phyloP scores from a whole-genome alignment of 2,888 invertebrate genomes.

The Pyrochroa serraticornis region DNA sequence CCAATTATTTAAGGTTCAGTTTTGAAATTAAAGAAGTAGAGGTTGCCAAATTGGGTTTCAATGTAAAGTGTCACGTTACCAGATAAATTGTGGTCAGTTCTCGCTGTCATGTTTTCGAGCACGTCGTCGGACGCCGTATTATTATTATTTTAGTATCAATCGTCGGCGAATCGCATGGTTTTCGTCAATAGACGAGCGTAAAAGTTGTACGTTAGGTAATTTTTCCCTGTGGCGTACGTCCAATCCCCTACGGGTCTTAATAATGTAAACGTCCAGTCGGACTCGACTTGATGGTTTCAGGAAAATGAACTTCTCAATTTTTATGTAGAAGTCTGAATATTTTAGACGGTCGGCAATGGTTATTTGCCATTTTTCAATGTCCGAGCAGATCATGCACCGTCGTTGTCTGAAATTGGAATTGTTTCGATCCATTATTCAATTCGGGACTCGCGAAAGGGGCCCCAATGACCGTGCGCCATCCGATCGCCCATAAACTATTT shows the following conservation, averaged over 20 bases:
- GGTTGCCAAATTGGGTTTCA: no score
- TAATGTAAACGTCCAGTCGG: conserved; percentile 53
- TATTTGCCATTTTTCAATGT: conserved; percentile 33
- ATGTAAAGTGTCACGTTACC: no score
- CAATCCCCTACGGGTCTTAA: conserved; percentile 46
- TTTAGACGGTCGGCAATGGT: conserved; percentile 28
- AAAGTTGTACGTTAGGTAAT: conserved; percentile 55
- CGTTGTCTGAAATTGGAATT: conserved; percentile 6
- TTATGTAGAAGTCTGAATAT: conserved; percentile 45
- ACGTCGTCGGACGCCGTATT: conserved; percentile 14
- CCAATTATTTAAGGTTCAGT: no score
- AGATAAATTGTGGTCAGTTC: no score
- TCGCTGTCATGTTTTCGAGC: no score
- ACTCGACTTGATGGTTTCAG: conserved; percentile 49
- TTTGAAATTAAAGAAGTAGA: no score
- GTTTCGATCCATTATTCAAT: conserved; percentile 19
- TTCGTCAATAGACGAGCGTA: conserved; percentile 45
- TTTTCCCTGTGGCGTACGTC: conserved; percentile 49
- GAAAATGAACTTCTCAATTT: conserved; percentile 55
- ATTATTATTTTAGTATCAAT: conserved; percentile 49
- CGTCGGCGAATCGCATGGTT: conserved; percentile 42
- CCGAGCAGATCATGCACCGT: conserved; percentile 22
- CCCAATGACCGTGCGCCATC: neutral
- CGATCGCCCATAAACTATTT: no score
- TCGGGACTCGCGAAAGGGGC: conserved; percentile 4